Percentiles rank a stretch among this genome's conserved stretches.
These are phyloP conservation scores for Leptobrachium leishanense DNA, from an alignment of 2,113 vertebrate species.

Conservation along the genomic window DNA sequence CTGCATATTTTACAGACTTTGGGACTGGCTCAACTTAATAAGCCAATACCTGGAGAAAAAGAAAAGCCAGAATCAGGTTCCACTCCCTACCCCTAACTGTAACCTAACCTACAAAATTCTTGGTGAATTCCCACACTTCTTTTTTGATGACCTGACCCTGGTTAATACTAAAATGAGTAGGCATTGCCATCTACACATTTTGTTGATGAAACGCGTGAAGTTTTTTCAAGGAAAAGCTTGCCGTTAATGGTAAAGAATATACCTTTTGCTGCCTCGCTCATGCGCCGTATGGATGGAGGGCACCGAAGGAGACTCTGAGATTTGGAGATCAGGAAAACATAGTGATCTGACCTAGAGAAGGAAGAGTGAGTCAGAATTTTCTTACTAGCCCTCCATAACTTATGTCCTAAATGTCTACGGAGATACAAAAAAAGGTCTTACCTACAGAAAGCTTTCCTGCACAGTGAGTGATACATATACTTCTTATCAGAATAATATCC, in stretches of 20 bases:
- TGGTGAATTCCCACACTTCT: no score
- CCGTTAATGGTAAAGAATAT: background rate
- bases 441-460: background rate
- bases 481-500: background rate
- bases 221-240: no score
- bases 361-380: background rate
- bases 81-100: no score
- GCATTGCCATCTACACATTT: no score
- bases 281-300: background rate
- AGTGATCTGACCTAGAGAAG: background rate
- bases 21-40: no score
- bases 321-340: background rate
- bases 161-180: no score
- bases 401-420: background rate
- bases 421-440: background rate
- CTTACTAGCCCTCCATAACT: background rate
- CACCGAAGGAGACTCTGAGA: background rate
- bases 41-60: no score
- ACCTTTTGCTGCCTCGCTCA: conserved; percentile 9
- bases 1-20: no score
- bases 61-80: no score
- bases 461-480: background rate
- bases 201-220: no score
- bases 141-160: no score
- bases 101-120: no score